Base-by-base conservation (phyloP, 2,888 invertebrate genomes). In the Furcula furcula region DNA sequence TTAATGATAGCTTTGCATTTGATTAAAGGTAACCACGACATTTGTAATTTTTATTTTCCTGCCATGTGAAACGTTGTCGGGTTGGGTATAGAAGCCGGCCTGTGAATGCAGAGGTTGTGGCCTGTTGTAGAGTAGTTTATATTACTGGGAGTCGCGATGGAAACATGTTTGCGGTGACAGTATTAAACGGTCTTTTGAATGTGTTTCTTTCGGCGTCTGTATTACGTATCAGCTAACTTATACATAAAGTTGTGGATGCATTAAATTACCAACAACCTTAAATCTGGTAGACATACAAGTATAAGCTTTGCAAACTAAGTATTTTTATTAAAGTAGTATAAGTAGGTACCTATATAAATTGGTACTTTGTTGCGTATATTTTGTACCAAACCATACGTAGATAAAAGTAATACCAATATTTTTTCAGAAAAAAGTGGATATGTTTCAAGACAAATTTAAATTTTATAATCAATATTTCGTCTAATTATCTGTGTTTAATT, bases 1-100 rank as follows among this genome's bases (percentile, higher is more conserved):
- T 82, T 84, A 84, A 86, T 83, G 80, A 85, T 83, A 81, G 79
- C 77, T 79, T 82, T 84, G 80, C 80, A 83, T 87, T 85, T 83
- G 77, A 85, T 83, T 86, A 81, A 78, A 82, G 77, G 80, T 78
- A 77, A 83, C 80, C 78, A 70, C 71, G 71, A 75, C 70, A 75
- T 75, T 76, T 76, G 75, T 78, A 73, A 76, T 72, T 80, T 75
- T 83, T 77, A 65, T 77, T 80, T 73, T 69, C 46, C 49, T 59
- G 58, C 54, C 55, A 55, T 62, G 54, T 59, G 53, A 55, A 56
- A 45, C 52, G 47, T 54, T 45, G 42, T 42, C 51, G 43, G 41
- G 46, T 14, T 56, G 47, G 46, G 53, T 61, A 56, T 50, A 59
- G 51, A 34, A 52, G 54, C 38, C 36, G 42, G 49, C 36, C 49